phyloP scores from a whole-genome alignment of 2,113 vertebrate species.

The Syngnathoides biaculeatus region DNA sequence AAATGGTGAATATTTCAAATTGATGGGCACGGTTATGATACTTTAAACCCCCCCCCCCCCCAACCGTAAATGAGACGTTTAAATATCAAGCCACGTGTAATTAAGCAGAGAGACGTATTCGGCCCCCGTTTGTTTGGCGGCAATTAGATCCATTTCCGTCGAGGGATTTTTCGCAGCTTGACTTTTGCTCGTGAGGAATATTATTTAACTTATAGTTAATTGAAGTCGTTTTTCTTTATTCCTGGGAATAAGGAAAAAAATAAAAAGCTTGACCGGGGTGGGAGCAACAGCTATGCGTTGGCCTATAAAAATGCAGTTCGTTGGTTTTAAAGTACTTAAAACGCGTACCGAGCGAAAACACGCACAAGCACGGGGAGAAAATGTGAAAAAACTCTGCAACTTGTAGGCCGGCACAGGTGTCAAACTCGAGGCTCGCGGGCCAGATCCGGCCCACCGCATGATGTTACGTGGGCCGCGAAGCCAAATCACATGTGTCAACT shows the following conservation, averaged over 20 bases:
- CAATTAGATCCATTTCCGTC: constrained; percentile 98
- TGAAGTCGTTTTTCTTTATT: constrained; percentile 88
- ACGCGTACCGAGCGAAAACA: too few species aligned
- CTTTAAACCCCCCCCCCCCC: constrained; percentile 87
- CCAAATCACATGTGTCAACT: too few species aligned
- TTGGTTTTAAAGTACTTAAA: background rate
- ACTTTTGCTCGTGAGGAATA: constrained; percentile 90
- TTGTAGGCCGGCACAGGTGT: background rate
- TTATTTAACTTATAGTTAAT: constrained; percentile 98
- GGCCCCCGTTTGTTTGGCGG: constrained; percentile 88
- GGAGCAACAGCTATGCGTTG: constrained; percentile 6
- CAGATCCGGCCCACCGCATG: too few species aligned
- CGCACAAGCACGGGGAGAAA: too few species aligned
- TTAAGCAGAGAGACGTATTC: constrained; percentile 88
- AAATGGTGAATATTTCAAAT: constrained; percentile 88
- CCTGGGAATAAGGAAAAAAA: constrained; percentile 45
- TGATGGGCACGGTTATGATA: constrained; percentile 92
- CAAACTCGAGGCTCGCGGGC: too few species aligned
- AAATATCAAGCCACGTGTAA: constrained; percentile 95
- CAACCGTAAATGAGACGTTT: constrained; percentile 94
- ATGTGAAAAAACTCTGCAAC: too few species aligned
- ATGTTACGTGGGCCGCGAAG: too few species aligned
- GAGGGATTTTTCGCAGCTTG: constrained; percentile 92
- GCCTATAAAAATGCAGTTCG: background rate
- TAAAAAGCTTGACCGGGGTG: constrained; percentile 35